A percentile compares a stretch with the other conserved stretches of the same genome.
Evolutionary conservation across 2,113 vertebrate genomes (phyloP).

Genomic region (Oryzias celebensis): DNA sequence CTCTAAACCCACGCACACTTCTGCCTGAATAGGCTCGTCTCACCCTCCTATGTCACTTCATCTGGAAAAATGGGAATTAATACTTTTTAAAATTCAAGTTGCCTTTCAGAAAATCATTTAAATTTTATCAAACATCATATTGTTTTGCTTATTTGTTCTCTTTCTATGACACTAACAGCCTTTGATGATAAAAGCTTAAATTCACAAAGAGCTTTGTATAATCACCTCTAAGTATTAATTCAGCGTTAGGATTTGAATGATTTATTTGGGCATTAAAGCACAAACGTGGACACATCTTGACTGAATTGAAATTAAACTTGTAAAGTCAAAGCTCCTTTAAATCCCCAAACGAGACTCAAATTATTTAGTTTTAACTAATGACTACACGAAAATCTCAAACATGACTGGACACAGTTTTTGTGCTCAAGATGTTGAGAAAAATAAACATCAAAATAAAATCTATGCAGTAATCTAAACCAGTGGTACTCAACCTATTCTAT

Average conservation of each 20-base stretch:
- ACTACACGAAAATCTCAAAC: slow-evolving; percentile 31
- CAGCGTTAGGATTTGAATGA: neutral
- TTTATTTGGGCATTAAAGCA: neutral
- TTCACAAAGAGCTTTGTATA: neutral
- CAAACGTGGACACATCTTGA: neutral
- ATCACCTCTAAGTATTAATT: neutral
- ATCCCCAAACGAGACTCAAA: slow-evolving; percentile 10
- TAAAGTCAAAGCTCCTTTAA: slow-evolving; percentile 9
- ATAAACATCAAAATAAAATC: slow-evolving; percentile 41
- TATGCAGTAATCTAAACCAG: slow-evolving; percentile 16
- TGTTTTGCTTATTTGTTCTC: neutral
- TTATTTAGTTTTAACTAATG: slow-evolving; percentile 8
- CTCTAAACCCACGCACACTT: slow-evolving; percentile 43
- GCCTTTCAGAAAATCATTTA: neutral
- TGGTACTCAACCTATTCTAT: no score
- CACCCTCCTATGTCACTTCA: slow-evolving; percentile 21
- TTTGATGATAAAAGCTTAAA: neutral
- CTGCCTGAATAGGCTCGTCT: slow-evolving; percentile 35
- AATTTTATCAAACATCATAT: slow-evolving; percentile 1
- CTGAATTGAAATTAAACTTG: slow-evolving; percentile 11
- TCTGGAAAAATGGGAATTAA: slow-evolving; percentile 21
- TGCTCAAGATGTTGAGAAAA: slow-evolving; percentile 47
- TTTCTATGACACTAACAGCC: neutral
- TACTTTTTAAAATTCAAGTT: neutral
- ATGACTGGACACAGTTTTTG: slow-evolving; percentile 32